phyloP scores from a whole-genome alignment of 1,140 invertebrate species.

The Ceratina japonica region DNA sequence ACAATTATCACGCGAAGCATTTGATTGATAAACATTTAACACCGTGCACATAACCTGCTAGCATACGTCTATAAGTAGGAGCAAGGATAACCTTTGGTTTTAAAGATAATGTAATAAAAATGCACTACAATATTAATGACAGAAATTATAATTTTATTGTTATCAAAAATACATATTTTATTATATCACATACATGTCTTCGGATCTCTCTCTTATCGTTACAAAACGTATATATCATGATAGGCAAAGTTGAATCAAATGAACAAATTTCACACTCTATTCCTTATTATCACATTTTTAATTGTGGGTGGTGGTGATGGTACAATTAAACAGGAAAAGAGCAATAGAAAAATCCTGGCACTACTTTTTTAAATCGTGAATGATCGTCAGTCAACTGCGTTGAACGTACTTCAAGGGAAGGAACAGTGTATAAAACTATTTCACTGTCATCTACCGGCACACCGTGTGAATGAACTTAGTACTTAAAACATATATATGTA shows the following conservation, averaged over 20 bases:
- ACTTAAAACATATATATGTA: neutral
- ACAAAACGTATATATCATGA: neutral
- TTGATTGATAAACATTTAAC: constrained; percentile 16
- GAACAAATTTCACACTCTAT: neutral
- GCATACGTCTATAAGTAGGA: neutral
- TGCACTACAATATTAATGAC: neutral
- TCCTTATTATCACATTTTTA: neutral
- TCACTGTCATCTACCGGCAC: constrained; percentile 1
- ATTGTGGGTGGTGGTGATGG: neutral
- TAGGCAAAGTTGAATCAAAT: neutral
- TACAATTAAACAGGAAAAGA: neutral
- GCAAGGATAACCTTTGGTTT: neutral
- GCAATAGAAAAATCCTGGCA: neutral
- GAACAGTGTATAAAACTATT: neutral
- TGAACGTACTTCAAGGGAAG: neutral
- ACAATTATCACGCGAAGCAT: constrained; percentile 15
- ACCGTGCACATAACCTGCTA: constrained; percentile 14
- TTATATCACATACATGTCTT: neutral
- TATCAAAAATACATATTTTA: neutral
- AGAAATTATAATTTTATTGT: constrained; percentile 4
- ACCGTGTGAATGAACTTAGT: neutral
- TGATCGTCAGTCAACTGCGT: neutral
- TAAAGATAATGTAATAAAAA: neutral
- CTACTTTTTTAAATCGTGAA: neutral
- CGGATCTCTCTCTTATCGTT: neutral